Evolutionary conservation across 2,113 vertebrate genomes (phyloP).

Genomic region (Amia ocellicauda): DNA sequence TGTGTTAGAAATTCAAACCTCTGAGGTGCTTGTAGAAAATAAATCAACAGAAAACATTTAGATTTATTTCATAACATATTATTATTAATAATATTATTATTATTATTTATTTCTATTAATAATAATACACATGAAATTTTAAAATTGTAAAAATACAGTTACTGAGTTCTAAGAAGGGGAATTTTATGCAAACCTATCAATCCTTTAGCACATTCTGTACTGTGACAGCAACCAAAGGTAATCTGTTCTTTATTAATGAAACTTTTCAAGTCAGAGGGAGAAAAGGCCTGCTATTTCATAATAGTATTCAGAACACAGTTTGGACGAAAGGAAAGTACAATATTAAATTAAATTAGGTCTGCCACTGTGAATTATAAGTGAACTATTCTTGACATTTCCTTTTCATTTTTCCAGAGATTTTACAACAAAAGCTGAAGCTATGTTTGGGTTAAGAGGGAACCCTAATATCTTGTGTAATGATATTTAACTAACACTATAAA

Average conservation of each 20-base stretch:
- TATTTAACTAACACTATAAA: no score
- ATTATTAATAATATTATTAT: no score
- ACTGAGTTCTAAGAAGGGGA: conserved; percentile 54
- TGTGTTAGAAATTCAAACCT: no score
- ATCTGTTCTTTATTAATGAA: conserved; percentile 65
- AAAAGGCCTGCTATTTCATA: conserved; percentile 53
- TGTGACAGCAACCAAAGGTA: conserved; percentile 57
- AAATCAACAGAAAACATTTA: no score
- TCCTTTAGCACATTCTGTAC: conserved; percentile 42
- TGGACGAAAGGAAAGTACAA: conserved; percentile 45
- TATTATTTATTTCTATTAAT: no score
- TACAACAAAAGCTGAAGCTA: no score
- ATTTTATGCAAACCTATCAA: conserved; percentile 60
- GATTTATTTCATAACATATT: no score
- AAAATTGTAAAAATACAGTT: no score
- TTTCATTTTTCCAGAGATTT: conserved; percentile 17
- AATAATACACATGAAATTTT: no score
- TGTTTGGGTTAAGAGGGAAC: no score
- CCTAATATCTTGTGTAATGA: no score
- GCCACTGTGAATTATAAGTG: conserved; percentile 45
- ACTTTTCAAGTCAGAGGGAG: conserved; percentile 58
- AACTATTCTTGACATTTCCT: conserved; percentile 20
- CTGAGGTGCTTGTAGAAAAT: no score
- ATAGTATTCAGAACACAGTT: conserved; percentile 44
- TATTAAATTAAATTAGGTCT: conserved; percentile 54